Conservation (phyloP, 2,113 vertebrate species). For the Merops nubicus region DNA sequence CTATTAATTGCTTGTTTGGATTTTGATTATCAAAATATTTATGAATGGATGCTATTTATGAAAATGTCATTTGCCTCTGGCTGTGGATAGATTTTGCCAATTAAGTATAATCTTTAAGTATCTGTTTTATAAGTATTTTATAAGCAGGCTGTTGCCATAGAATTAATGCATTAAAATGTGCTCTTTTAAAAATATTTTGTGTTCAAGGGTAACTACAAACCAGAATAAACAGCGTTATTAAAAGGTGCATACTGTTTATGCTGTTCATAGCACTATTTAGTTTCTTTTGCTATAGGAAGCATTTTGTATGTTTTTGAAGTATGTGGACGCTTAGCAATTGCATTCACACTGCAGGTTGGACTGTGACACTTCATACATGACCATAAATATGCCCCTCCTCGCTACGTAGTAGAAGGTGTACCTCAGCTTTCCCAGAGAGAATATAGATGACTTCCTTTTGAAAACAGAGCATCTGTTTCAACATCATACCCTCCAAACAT, state of each 20-base stretch:
- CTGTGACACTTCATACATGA: constrained; percentile 66
- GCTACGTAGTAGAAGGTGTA: neutral
- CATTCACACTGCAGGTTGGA: constrained; percentile 66
- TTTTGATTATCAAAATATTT: constrained; percentile 64
- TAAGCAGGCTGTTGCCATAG: constrained; percentile 50
- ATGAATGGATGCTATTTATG: constrained; percentile 34
- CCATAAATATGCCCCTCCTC: constrained; percentile 53
- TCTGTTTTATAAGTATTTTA: constrained; percentile 60
- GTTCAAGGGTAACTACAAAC: constrained; percentile 40
- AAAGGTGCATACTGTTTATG: constrained; percentile 46
- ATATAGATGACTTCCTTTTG: constrained; percentile 49
- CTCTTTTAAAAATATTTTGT: constrained; percentile 36
- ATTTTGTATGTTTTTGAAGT: constrained; percentile 36
- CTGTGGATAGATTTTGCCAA: constrained; percentile 53
- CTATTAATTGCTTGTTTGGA: constrained; percentile 59
- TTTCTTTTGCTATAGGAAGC: constrained; percentile 52
- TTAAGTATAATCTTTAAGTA: constrained; percentile 54
- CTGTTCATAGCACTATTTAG: constrained; percentile 44
- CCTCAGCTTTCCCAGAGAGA: constrained; percentile 10
- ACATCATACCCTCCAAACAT: constrained; percentile 35
- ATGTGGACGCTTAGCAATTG: constrained; percentile 58
- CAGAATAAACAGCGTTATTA: constrained; percentile 14
- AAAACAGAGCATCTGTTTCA: constrained; percentile 29
- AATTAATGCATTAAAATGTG: constrained; percentile 28
- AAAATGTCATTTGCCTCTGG: constrained; percentile 46